phyloP scores from a whole-genome alignment of 2,797 vertebrate species.

The Ctenopoma multispine region DNA sequence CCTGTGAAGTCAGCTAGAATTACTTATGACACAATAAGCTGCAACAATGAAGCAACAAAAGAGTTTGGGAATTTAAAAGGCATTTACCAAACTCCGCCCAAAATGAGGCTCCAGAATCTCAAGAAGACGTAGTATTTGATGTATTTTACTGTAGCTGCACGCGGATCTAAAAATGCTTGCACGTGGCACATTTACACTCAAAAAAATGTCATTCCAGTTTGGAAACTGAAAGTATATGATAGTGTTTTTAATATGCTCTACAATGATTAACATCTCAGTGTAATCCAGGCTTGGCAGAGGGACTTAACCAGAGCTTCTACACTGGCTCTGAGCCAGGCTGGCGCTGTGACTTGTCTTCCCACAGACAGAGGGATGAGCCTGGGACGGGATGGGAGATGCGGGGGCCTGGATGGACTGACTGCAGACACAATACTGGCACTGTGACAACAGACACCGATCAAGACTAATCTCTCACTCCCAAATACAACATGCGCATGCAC shows the following conservation, averaged over 20 bases:
- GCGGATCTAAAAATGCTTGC: not conserved
- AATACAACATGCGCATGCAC: constrained; percentile 27
- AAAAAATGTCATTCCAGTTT: constrained; percentile 37
- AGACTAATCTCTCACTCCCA: constrained; percentile 71
- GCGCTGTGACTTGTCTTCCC: constrained; percentile 78
- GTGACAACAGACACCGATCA: constrained; percentile 77
- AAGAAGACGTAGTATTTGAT: constrained; percentile 9
- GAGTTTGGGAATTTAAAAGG: constrained; percentile 64
- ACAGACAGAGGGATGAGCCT: constrained; percentile 81
- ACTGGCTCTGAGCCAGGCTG: constrained; percentile 76
- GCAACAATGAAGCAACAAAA: constrained; percentile 80
- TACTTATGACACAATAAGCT: constrained; percentile 82
- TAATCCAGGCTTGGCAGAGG: constrained; percentile 77
- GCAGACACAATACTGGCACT: constrained; percentile 87
- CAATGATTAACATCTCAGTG: constrained; percentile 71
- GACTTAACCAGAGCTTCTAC: constrained; percentile 69
- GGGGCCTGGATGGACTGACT: constrained; percentile 72
- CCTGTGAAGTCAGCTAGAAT: constrained; percentile 83
- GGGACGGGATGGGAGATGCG: constrained; percentile 72
- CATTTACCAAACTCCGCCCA: constrained; percentile 61
- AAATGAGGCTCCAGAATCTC: constrained; percentile 35
- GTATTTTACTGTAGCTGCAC: constrained; percentile 1
- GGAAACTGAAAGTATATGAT: constrained; percentile 49
- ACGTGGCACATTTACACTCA: constrained; percentile 18
- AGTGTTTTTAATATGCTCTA: constrained; percentile 68